A percentile compares a stretch with the other conserved stretches of the same genome.
phyloP scores from a whole-genome alignment of 2,888 invertebrate genomes.

The Patella caerulea region DNA sequence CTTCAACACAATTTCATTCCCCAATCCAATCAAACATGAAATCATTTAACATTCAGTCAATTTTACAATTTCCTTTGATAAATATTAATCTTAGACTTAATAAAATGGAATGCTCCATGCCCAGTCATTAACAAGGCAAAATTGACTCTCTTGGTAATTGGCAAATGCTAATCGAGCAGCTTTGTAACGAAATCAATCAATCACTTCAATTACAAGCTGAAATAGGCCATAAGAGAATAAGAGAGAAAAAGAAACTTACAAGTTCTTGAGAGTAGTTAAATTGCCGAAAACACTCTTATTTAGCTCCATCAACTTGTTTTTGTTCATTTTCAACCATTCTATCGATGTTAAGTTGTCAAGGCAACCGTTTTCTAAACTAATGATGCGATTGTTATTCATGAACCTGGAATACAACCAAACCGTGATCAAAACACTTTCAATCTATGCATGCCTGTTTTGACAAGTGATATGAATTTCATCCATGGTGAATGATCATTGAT shows the following conservation, averaged over 20 bases:
- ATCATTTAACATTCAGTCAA: no score
- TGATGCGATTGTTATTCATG: constrained; percentile 82
- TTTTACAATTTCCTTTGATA: no score
- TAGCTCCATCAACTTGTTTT: constrained; percentile 78
- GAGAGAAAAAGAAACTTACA: constrained; percentile 75
- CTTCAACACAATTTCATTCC: no score
- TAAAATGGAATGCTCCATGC: no score
- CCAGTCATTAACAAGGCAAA: no score
- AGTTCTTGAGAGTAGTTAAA: constrained; percentile 79
- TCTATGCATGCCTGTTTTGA: background rate
- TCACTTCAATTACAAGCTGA: background rate
- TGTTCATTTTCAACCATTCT: constrained; percentile 83
- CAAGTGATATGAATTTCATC: background rate
- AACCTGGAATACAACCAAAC: constrained; percentile 73
- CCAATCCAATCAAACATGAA: no score
- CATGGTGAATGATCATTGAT: background rate
- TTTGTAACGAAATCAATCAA: constrained; percentile 9
- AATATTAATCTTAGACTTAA: no score
- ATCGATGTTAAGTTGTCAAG: constrained; percentile 82
- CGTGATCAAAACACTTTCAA: background rate
- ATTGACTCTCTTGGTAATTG: no score
- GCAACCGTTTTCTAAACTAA: constrained; percentile 79
- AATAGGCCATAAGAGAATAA: constrained; percentile 5
- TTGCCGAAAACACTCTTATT: constrained; percentile 83
- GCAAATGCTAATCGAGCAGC: background rate